A percentile compares a stretch with the other conserved stretches of the same genome.
Evolutionary conservation across 2,113 vertebrate genomes (phyloP).

Genomic region (Ceuthmochares aereus): DNA sequence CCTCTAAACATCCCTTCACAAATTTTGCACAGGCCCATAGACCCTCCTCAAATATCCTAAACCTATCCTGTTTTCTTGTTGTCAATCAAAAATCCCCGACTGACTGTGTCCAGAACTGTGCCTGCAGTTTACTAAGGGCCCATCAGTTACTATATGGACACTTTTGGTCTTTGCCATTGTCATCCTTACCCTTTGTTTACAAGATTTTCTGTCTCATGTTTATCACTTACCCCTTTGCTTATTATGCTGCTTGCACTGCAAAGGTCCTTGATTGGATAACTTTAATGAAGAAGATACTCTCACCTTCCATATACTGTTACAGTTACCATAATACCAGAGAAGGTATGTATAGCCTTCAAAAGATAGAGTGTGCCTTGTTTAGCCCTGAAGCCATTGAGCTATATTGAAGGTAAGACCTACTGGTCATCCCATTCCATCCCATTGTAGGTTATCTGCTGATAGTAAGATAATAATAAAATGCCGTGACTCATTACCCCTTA

Average conservation of each 20-base stretch:
- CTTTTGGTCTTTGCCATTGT: not conserved
- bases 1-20: not conserved
- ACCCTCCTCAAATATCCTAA: not conserved
- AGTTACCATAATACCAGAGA: not conserved
- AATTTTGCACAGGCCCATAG: not conserved
- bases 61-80: not conserved
- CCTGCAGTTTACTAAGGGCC: not conserved
- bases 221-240: not conserved
- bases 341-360: not conserved
- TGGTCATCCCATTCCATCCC: not conserved
- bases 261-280: not conserved
- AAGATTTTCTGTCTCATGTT: not conserved
- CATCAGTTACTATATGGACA: not conserved
- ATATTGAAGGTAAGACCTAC: not conserved
- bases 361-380: not conserved
- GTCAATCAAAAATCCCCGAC: not conserved
- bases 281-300: not conserved
- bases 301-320: not conserved
- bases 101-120: not conserved
- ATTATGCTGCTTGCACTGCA: not conserved
- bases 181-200: not conserved
- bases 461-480: not conserved
- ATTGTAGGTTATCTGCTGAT: not conserved
- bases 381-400: not conserved
- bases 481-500: not conserved